Evolutionary conservation across 2,888 invertebrate genomes (phyloP).

Genomic region (Pyrocoelia pectoralis): DNA sequence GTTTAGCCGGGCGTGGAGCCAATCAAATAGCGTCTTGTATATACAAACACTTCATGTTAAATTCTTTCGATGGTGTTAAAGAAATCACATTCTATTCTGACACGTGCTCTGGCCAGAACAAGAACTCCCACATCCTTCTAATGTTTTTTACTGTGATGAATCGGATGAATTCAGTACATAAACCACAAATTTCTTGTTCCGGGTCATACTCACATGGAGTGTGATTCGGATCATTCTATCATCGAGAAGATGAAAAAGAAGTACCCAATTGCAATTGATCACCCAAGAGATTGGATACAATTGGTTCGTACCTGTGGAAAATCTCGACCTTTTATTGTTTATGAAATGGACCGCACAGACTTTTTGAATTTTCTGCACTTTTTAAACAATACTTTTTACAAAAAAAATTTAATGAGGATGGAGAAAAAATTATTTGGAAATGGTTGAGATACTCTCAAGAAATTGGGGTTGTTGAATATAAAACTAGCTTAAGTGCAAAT

Average conservation of each 20-base stretch:
- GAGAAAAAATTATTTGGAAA: too few relatives aligned
- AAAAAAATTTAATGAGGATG: too few relatives aligned
- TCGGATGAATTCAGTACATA: not conserved
- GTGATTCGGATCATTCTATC: constrained; percentile 3
- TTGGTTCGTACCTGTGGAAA: not conserved
- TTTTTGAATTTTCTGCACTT: not conserved
- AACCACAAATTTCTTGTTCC: constrained; percentile 1
- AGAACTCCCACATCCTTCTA: not conserved
- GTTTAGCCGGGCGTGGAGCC: not conserved
- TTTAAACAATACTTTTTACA: too few relatives aligned
- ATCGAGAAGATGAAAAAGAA: constrained; percentile 5
- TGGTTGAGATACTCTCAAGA: not conserved
- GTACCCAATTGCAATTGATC: not conserved
- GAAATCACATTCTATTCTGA: not conserved
- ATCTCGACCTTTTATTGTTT: not conserved
- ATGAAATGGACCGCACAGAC: not conserved
- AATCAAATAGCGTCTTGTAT: constrained; percentile 5
- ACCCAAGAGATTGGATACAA: constrained; percentile 9
- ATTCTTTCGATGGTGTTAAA: not conserved
- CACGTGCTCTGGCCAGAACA: constrained; percentile 1
- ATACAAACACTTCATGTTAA: not conserved
- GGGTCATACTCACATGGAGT: constrained; percentile 11
- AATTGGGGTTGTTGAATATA: not conserved
- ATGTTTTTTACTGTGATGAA: constrained; percentile 2
- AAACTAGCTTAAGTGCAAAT: too few relatives aligned